Evolutionary conservation across 2,797 vertebrate species (phyloP).

Genomic region (Prionace glauca): DNA sequence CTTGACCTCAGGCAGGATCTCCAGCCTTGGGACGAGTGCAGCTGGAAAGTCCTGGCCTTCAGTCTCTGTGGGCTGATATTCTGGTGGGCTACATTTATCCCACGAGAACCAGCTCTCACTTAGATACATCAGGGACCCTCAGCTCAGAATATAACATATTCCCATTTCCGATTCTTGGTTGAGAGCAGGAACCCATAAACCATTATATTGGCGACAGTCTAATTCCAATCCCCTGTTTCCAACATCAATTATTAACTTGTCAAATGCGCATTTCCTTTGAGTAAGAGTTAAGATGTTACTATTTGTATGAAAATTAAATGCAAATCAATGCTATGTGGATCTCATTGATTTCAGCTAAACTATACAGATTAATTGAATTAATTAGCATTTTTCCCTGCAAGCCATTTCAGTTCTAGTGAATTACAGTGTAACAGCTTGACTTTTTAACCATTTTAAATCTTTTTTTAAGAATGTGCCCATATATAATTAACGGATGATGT

Average conservation of each 20-base stretch:
- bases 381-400: neutral
- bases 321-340: neutral
- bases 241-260: slow-evolving; percentile 20
- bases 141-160: too few species aligned
- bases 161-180: neutral
- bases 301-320: slow-evolving; percentile 4
- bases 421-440: neutral
- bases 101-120: neutral
- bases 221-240: neutral
- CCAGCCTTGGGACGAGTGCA: too few species aligned
- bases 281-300: neutral
- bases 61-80: neutral
- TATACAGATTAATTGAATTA: slow-evolving; percentile 20
- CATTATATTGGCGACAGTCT: neutral
- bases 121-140: too few species aligned
- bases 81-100: neutral
- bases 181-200: neutral
- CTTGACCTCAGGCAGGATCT: too few species aligned
- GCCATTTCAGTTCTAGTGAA: neutral
- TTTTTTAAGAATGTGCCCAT: neutral
- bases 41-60: too few species aligned
- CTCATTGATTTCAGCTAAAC: neutral
- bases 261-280: slow-evolving; percentile 20
- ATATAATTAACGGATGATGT: neutral
- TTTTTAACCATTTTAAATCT: neutral